A percentile compares a stretch with the other conserved stretches of the same genome.
These are phyloP conservation scores for Peromyscus californicus DNA, from an alignment of 2,113 vertebrate genomes.

Conservation along the genomic window DNA sequence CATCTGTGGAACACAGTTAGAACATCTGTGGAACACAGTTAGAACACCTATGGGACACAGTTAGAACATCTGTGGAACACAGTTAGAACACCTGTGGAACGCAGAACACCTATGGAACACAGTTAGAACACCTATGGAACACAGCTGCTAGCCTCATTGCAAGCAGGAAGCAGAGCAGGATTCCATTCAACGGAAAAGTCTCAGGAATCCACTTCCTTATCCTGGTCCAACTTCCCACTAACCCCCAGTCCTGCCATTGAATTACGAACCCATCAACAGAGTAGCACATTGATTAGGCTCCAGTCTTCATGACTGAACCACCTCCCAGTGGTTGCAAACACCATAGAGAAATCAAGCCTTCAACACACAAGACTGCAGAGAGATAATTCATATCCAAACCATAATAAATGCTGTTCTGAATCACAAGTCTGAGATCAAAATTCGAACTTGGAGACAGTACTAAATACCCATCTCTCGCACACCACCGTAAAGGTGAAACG, in stretches of 20 bases:
- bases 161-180: neutral
- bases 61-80: neutral
- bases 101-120: neutral
- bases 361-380: neutral
- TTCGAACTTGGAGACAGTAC: neutral
- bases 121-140: neutral
- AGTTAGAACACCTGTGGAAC: no score
- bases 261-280: neutral
- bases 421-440: neutral
- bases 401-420: neutral
- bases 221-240: neutral
- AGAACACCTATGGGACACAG: no score
- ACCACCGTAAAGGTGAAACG: neutral
- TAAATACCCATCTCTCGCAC: neutral
- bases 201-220: neutral
- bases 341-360: neutral
- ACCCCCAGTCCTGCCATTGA: neutral
- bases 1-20: no score
- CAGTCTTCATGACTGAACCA: neutral
- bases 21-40: no score
- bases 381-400: neutral
- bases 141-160: neutral
- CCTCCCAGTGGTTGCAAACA: no score
- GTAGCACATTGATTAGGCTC: neutral
- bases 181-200: neutral